Percentiles rank a stretch among this genome's conserved stretches.
Evolutionary conservation across 2,113 vertebrate genomes (phyloP).

Genomic region (Cacatua alba): DNA sequence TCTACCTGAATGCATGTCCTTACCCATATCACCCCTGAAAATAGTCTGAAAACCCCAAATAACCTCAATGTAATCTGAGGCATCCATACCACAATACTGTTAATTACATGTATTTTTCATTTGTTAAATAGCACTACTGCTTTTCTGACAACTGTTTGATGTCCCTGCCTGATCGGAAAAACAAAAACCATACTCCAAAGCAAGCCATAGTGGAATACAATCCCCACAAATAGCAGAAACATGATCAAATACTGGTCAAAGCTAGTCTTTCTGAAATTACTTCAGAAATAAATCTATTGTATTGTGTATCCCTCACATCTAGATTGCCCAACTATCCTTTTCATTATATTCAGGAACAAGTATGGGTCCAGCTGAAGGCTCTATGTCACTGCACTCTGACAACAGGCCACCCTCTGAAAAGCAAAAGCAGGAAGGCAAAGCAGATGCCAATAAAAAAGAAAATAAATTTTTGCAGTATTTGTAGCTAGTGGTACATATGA

Average conservation of each 20-base stretch:
- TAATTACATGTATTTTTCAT: neutral
- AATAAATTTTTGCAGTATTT: neutral
- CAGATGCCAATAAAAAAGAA: neutral
- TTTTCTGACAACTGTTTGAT: neutral
- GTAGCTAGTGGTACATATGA: neutral
- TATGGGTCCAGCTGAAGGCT: neutral
- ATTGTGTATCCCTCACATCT: too few relatives aligned
- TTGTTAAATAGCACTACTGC: neutral
- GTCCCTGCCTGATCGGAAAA: neutral
- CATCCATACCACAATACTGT: fast-evolving
- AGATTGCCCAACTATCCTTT: neutral
- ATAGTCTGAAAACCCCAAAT: neutral
- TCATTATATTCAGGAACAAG: fast-evolving
- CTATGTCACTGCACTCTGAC: neutral
- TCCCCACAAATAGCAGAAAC: neutral
- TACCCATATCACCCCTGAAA: neutral
- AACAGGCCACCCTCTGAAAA: neutral
- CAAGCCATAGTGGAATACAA: neutral
- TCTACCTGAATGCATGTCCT: neutral
- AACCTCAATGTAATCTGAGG: neutral
- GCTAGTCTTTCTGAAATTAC: neutral
- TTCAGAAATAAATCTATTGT: neutral
- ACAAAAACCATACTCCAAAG: neutral
- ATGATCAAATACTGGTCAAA: neutral
- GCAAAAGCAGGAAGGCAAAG: neutral